Evolutionary conservation across 2,113 vertebrate genomes (phyloP).

Genomic region (Cephalopholis sonnerati): DNA sequence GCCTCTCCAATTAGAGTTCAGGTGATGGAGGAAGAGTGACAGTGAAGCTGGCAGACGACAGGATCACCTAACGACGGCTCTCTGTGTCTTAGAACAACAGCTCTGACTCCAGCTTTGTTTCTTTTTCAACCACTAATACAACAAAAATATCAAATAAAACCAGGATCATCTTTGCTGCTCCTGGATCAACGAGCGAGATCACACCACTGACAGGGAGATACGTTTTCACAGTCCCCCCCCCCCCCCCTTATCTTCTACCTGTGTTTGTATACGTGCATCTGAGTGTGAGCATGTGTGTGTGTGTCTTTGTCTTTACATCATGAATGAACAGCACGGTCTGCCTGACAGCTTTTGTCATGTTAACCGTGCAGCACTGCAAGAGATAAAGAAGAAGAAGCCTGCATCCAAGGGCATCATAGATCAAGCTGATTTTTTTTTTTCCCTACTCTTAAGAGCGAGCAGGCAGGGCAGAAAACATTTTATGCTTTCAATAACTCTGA

Average conservation of each 20-base stretch:
- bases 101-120: neutral
- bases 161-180: constrained; percentile 17
- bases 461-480: neutral
- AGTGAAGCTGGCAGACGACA: constrained; percentile 55
- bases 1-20: constrained; percentile 45
- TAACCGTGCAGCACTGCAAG: neutral
- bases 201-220: neutral
- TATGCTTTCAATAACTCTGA: constrained; percentile 21
- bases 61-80: constrained; percentile 3
- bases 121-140: neutral
- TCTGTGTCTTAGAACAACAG: constrained; percentile 12
- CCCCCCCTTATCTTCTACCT: neutral
- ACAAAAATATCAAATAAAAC: constrained; percentile 22
- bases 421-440: neutral
- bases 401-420: constrained; percentile 7
- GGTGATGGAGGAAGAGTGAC: constrained; percentile 52
- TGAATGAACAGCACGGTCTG: neutral
- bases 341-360: constrained; percentile 10
- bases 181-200: constrained; percentile 31
- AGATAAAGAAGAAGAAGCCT: constrained; percentile 15
- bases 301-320: neutral
- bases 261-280: neutral
- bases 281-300: neutral
- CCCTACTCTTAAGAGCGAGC: neutral
- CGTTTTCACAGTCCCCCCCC: accelerated